Base-by-base conservation (phyloP, 2,888 invertebrate species). In the Epirrhoe alternata region DNA sequence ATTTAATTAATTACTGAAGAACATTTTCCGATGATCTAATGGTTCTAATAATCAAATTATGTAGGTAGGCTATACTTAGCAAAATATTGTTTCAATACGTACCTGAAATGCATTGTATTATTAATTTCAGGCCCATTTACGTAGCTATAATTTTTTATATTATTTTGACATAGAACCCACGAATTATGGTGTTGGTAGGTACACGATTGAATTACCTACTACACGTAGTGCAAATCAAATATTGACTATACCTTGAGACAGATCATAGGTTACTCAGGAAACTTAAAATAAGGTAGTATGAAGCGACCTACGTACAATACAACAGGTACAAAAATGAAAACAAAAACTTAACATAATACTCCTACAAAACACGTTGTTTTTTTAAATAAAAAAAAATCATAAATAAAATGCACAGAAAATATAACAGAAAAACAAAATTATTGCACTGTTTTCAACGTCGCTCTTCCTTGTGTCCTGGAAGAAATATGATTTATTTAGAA, bases 391-490 rank as follows among this genome's bases (percentile, higher is more conserved):
- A 76, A 66, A 65, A 67, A 77, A 49, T 52, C 78, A 77, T 76
- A 82, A 81, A 83, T 83, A 87, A 88, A 89, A 88, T 88, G 88
- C 89, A 85, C 77, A 81, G 74, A 80, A 84, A 77, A 83, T 81
- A 83, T 85, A 86, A 78, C 76, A 77, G 69, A 77, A 73, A 80
- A 80, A 80, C 69, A 73, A 71, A 61, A 70, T 55, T 54, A 67
- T 75, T 73, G 63, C 62, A 74, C 67, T 74, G 74, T 73, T 68
- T 77, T 80, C 80, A 76, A 76, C 73, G 77, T 74, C 77, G 80
- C 74, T 71, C 79, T 74, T 82, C 78, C 75, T 72, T 71, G 72
- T 70, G 76, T 77, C 84, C 90, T 90, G 90, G 74, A 90, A 90
- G 74, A 74, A 55, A 51, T 50, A 61, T 10, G 10, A 5, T 42